Conservation (phyloP, 92 coral and sea anemone genomes). For the Muricea muricata region DNA sequence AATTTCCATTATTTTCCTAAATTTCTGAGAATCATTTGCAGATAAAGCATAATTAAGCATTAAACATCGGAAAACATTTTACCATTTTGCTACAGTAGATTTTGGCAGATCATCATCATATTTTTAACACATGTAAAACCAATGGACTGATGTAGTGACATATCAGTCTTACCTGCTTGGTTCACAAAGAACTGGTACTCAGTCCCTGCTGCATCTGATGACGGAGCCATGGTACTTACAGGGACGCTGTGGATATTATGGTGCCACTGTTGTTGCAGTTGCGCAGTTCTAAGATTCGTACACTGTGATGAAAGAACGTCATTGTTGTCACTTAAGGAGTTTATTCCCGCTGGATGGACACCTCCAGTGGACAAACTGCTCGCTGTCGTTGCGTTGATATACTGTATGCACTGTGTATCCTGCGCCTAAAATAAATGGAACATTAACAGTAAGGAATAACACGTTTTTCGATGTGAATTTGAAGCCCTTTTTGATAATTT, state of each 20-base stretch:
- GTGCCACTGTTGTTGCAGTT: slow-evolving; percentile 41
- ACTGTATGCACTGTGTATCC: slow-evolving; percentile 18
- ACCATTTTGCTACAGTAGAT: no score
- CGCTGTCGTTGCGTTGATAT: slow-evolving; percentile 16
- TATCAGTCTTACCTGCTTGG: slow-evolving; percentile 40
- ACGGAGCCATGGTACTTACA: background rate
- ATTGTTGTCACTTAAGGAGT: slow-evolving; percentile 27
- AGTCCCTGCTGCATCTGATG: slow-evolving; percentile 15
- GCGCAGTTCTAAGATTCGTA: slow-evolving; percentile 16
- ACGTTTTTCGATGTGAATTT: no score
- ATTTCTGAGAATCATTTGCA: no score
- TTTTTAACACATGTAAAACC: background rate
- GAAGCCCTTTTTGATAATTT: no score
- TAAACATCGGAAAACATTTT: no score
- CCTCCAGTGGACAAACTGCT: slow-evolving; percentile 36
- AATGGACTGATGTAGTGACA: background rate
- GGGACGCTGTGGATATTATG: slow-evolving; percentile 7
- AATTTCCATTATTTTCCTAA: no score
- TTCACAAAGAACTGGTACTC: slow-evolving; percentile 41
- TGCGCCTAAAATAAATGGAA: background rate
- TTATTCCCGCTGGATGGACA: slow-evolving; percentile 40
- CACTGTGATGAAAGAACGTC: slow-evolving; percentile 39
- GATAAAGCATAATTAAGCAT: no score
- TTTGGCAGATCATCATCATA: no score
- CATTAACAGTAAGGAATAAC: background rate